Base-by-base conservation (phyloP, 2,797 vertebrate species). In the Geotria australis region DNA sequence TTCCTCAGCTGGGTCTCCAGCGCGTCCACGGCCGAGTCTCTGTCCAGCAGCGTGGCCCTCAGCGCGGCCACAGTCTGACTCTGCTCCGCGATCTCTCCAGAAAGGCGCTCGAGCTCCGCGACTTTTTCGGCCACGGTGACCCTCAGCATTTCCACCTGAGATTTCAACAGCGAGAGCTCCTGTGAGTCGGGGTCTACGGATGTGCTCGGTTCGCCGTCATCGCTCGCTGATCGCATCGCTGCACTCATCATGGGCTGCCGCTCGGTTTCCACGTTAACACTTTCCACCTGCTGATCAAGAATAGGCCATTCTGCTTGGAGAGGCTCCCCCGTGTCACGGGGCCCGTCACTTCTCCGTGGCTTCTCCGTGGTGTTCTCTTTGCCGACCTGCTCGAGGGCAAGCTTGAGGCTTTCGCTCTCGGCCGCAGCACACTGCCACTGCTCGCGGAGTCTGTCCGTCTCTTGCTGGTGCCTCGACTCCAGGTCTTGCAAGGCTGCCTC, bases 51-150 rank as follows among this genome's bases (percentile, higher is more conserved):
- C 1, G 78, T 73, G 13, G 70, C 69, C 62, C 78, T 76, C 66
- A 79, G 68, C 2, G 71, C 70, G 48, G 8, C 56, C 47, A 93
- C 70, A 58, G 72, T 63, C 14, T 67, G 60, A 10, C 67, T 77
- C 64, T 81, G 80, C 61, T 85, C 77, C 2, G 61, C 63, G 2
- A 95, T 70, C 61, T 84, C 80, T 60, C 66, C 70, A 59, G 71
- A 72, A 7, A 95, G 73, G 59, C 68, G 67, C 47, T 58, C 56
- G 3, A 82, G 69, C 64, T 89, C 78, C 7, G 70, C 65, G 61
- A 80, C 76, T 63, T 82, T 88, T 48, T 65, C 67, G 58, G 68
- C 64, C 7, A 80, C 57, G 47, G 77, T 71, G 7, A 62, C 65
- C 64, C 76, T 78, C 59, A 83, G 71, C 59, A 79, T 73, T 12